phyloP scores from a whole-genome alignment of 64 coral and sea anemone species.

The Stichodactyla helianthus region DNA sequence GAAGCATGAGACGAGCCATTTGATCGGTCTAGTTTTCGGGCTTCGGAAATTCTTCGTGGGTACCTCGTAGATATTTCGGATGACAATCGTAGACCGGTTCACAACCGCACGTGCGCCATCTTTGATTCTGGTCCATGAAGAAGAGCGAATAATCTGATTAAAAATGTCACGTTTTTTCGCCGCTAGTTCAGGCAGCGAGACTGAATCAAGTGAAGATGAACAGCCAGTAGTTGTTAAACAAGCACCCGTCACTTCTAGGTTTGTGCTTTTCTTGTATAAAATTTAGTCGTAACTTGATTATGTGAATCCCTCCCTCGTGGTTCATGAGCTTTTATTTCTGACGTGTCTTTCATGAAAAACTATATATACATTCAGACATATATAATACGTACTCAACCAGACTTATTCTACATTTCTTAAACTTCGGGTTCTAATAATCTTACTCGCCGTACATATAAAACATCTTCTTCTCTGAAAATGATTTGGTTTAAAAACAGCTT shows the following conservation, averaged over 20 bases:
- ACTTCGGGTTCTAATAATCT: background rate
- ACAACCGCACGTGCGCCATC: conserved; percentile 76
- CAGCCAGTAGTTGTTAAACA: conserved; percentile 78
- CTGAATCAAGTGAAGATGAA: conserved; percentile 76
- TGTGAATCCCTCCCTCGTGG: background rate
- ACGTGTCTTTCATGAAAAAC: background rate
- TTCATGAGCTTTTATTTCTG: background rate
- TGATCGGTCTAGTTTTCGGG: background rate
- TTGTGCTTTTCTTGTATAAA: background rate
- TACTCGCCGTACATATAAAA: background rate
- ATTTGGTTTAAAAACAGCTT: background rate
- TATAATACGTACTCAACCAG: background rate
- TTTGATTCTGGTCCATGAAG: conserved; percentile 37
- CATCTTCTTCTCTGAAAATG: background rate
- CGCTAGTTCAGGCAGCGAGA: conserved; percentile 86
- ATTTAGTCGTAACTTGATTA: background rate
- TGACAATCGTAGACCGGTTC: conserved; percentile 7
- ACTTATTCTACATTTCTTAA: background rate
- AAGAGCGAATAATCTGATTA: conserved; percentile 16
- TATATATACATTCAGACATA: background rate
- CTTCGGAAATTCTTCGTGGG: conserved; percentile 1
- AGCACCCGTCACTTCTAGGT: conserved; percentile 68
- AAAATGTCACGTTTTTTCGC: conserved; percentile 92
- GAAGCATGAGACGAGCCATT: background rate
- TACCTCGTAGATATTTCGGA: background rate